These are phyloP conservation scores for Cuniculus paca DNA, from an alignment of 2,797 vertebrate genomes.

Conservation along the genomic window DNA sequence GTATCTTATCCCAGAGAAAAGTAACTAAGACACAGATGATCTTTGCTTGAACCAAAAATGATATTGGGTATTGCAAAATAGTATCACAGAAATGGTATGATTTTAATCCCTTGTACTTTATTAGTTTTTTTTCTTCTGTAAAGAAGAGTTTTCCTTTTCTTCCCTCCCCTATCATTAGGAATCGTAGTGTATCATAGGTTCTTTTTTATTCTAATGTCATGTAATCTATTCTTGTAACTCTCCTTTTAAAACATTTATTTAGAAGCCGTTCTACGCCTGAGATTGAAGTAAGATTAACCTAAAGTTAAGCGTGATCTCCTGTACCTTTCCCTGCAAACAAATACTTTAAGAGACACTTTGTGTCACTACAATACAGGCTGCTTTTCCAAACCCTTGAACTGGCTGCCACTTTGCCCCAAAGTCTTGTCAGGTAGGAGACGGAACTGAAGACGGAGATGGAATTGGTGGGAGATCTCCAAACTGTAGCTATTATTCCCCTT, in stretches of 20 bases:
- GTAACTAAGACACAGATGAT: background rate
- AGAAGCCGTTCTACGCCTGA: background rate
- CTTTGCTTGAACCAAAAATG: background rate
- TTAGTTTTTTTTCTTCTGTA: slow-evolving; percentile 10
- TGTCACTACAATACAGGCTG: background rate
- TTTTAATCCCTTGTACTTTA: background rate
- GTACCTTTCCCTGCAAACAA: background rate
- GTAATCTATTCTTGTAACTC: background rate
- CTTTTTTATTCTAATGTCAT: background rate
- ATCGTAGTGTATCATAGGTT: background rate
- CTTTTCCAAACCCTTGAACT: background rate
- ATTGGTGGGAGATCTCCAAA: background rate
- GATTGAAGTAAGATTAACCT: background rate
- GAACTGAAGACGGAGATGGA: background rate
- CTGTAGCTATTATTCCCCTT: background rate
- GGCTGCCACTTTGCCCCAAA: background rate
- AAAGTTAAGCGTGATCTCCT: background rate
- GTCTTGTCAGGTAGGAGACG: background rate
- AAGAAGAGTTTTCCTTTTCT: background rate
- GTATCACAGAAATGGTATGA: background rate
- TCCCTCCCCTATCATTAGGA: background rate
- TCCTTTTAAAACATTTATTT: slow-evolving; percentile 14
- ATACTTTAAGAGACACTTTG: background rate
- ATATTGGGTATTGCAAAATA: background rate
- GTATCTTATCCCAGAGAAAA: background rate